Conservation (phyloP, 2,888 invertebrate species). For the Podotricha telesiphe region DNA sequence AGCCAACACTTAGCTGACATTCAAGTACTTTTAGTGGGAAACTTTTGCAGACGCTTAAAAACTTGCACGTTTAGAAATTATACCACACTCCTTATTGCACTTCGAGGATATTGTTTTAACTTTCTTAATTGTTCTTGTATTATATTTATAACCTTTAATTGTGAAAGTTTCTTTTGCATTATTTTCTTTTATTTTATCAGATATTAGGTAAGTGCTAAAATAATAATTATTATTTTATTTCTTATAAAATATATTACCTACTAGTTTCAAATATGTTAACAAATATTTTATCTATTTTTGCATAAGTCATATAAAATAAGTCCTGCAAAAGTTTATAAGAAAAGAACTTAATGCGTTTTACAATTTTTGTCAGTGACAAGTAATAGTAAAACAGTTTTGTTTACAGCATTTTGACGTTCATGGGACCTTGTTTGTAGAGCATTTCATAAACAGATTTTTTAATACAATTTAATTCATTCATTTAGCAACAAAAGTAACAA, state of each 20-base stretch:
- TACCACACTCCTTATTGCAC: slow-evolving; percentile 20
- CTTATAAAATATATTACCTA: no score
- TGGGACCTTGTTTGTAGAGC: no score
- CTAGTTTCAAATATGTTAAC: no score
- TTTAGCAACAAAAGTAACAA: background rate
- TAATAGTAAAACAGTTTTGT: no score
- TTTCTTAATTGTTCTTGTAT: slow-evolving; percentile 5
- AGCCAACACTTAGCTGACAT: slow-evolving; percentile 13
- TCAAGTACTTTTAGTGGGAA: slow-evolving; percentile 7
- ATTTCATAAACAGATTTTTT: background rate
- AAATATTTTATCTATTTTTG: no score
- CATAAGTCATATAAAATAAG: no score
- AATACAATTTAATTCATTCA: background rate
- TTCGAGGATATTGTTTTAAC: slow-evolving; percentile 10
- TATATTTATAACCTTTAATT: slow-evolving; percentile 8
- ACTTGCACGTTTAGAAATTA: slow-evolving; percentile 16
- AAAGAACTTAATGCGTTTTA: no score
- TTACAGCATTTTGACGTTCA: no score
- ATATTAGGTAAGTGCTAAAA: no score
- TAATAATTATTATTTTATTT: no score
- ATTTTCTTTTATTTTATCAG: background rate
- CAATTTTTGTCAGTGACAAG: no score
- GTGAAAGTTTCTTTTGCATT: background rate
- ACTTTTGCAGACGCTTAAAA: slow-evolving; percentile 20
- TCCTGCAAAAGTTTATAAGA: no score